Conservation (phyloP, 2,888 invertebrate genomes). For the Metallyticus violacea region DNA sequence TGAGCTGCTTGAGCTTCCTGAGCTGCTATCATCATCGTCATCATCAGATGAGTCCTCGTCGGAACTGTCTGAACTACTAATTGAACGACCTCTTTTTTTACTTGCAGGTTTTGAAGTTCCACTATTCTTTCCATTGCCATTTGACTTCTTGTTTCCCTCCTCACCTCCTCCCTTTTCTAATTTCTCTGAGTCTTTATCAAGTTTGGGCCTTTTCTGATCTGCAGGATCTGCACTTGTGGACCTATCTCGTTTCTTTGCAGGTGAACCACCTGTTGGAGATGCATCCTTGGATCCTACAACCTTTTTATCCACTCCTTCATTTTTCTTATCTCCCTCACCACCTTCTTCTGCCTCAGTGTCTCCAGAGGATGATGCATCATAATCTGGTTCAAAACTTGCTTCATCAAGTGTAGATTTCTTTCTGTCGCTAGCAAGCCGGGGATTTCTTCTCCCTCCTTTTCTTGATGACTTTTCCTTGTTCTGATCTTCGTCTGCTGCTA, state of each 20-base stretch:
- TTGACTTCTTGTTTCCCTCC: slow-evolving; percentile 46
- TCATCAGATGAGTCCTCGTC: slow-evolving; percentile 18
- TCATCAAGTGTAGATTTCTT: slow-evolving; percentile 70
- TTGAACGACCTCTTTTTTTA: slow-evolving; percentile 51
- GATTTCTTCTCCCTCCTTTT: slow-evolving; percentile 31
- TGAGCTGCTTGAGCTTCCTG: slow-evolving; percentile 42
- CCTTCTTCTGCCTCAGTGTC: slow-evolving; percentile 56
- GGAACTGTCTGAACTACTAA: slow-evolving; percentile 15
- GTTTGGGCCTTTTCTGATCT: slow-evolving; percentile 35
- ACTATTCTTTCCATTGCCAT: not conserved
- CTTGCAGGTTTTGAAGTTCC: slow-evolving; percentile 43
- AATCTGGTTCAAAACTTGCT: slow-evolving; percentile 71
- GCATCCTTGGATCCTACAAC: slow-evolving; percentile 38
- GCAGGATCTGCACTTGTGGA: slow-evolving; percentile 11
- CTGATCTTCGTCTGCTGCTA: slow-evolving; percentile 30
- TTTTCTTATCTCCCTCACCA: slow-evolving; percentile 12
- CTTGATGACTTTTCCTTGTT: slow-evolving; percentile 35
- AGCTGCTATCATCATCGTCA: slow-evolving; percentile 44
- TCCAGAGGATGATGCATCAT: slow-evolving; percentile 61
- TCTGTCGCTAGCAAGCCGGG: slow-evolving; percentile 47
- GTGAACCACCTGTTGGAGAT: slow-evolving; percentile 35
- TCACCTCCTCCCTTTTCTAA: slow-evolving; percentile 44
- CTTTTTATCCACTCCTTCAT: slow-evolving; percentile 9
- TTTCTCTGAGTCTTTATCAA: slow-evolving; percentile 38
- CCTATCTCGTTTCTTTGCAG: slow-evolving; percentile 36